phyloP scores from a whole-genome alignment of 2,797 vertebrate species.

The Gymnocypris eckloni region DNA sequence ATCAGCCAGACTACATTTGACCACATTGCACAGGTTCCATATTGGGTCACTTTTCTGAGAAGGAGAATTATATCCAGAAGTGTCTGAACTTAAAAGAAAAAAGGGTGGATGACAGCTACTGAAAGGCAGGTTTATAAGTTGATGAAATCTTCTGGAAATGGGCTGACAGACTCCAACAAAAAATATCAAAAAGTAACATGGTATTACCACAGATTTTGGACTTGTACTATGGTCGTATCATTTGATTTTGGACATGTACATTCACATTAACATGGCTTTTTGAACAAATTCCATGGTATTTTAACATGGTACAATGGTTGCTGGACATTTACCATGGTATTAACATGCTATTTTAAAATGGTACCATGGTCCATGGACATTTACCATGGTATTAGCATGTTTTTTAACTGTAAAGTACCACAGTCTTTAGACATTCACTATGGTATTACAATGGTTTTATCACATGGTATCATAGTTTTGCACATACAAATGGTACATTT shows the following conservation, averaged over 20 bases:
- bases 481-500: too few relatives aligned
- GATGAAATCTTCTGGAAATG: neutral
- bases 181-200: neutral
- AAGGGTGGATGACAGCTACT: neutral
- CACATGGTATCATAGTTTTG: neutral
- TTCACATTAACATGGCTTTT: neutral
- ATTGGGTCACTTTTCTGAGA: conserved; percentile 42
- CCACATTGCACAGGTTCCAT: conserved; percentile 28
- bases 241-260: neutral
- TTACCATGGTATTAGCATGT: neutral
- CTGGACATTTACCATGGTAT: neutral
- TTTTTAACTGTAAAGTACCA: neutral
- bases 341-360: neutral
- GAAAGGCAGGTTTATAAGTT: conserved; percentile 1
- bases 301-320: neutral
- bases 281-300: neutral
- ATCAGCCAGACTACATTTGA: conserved; percentile 36
- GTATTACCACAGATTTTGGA: neutral
- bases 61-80: conserved; percentile 10
- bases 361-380: neutral
- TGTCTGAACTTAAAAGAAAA: neutral
- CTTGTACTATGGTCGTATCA: neutral
- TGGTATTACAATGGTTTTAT: neutral
- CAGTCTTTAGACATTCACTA: neutral
- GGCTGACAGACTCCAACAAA: neutral